Evolutionary conservation across 2,888 invertebrate species (phyloP).

Genomic region (Pteria penguin): DNA sequence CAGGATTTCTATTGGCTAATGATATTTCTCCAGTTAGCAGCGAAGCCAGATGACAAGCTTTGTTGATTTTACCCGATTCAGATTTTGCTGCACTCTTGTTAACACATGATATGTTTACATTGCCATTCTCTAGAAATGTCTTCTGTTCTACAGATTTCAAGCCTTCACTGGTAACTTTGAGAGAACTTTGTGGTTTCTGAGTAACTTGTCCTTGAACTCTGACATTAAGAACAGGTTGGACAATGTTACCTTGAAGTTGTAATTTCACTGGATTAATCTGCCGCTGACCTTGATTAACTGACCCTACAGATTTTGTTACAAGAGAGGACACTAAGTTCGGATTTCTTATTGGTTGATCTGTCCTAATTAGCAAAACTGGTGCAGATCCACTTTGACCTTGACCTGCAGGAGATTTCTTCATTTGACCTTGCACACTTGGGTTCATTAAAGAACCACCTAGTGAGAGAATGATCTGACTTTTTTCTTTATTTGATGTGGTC

Average conservation of each 20-base stretch:
- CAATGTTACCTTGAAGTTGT: background rate
- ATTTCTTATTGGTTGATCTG: background rate
- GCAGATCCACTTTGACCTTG: background rate
- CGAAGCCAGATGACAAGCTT: slow-evolving; percentile 20
- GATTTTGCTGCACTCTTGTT: background rate
- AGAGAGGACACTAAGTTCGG: too few relatives aligned
- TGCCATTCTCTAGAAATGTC: background rate
- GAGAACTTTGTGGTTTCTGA: slow-evolving; percentile 41
- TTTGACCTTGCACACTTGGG: background rate
- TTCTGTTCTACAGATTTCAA: slow-evolving; percentile 39
- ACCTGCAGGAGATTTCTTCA: background rate
- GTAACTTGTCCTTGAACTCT: slow-evolving; percentile 3
- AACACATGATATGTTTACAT: background rate
- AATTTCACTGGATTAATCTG: background rate
- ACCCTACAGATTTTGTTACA: background rate
- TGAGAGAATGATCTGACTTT: background rate
- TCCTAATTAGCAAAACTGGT: slow-evolving; percentile 19
- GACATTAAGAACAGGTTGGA: background rate
- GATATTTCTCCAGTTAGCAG: slow-evolving; percentile 20
- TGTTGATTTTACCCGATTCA: slow-evolving; percentile 2
- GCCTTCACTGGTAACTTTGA: slow-evolving; percentile 63
- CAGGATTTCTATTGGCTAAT: slow-evolving; percentile 14
- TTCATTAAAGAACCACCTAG: background rate
- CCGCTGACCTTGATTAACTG: background rate
- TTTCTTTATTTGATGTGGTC: background rate